Evolutionary conservation across 2,888 invertebrate species (phyloP).

Genomic region (Pycnomerus fuliginosus): DNA sequence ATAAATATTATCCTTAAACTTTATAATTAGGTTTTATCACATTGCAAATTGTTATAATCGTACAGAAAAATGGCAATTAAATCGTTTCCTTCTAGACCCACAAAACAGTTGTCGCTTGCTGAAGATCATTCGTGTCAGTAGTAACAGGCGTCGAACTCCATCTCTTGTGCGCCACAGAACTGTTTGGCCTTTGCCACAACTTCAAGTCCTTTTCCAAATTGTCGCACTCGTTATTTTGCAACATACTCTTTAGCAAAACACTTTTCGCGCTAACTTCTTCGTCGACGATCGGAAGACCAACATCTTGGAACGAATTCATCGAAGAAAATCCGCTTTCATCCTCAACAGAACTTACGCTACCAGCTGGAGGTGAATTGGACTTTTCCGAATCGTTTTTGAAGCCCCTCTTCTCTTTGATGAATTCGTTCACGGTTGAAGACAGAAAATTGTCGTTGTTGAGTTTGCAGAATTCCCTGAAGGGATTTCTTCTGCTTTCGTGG

Average conservation of each 20-base stretch:
- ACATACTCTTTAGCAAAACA: constrained; percentile 42
- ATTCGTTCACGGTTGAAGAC: constrained; percentile 17
- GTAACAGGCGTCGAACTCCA: constrained; percentile 47
- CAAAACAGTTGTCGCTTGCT: constrained; percentile 41
- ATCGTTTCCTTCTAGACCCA: constrained; percentile 45
- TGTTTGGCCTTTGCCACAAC: constrained; percentile 44
- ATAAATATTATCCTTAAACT: too few relatives aligned
- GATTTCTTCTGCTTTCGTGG: constrained; percentile 30
- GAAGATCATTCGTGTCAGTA: constrained; percentile 23
- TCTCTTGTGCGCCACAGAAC: constrained; percentile 37
- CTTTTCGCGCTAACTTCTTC: constrained; percentile 41
- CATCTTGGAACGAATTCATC: constrained; percentile 81
- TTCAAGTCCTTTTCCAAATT: constrained; percentile 36
- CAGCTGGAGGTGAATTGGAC: constrained; percentile 35
- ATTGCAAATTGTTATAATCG: too few relatives aligned
- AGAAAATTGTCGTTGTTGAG: constrained; percentile 23
- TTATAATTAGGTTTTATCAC: too few relatives aligned
- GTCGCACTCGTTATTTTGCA: constrained; percentile 37
- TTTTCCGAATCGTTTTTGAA: constrained; percentile 26
- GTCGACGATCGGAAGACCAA: constrained; percentile 64
- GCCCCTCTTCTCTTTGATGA: constrained; percentile 11
- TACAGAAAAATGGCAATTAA: too few relatives aligned
- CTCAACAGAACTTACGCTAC: constrained; percentile 57
- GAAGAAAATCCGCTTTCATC: constrained; percentile 86
- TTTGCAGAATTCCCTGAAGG: constrained; percentile 11